Evolutionary conservation across 2,797 vertebrate species (phyloP), one percentile per base, ranked within the genome.

Genomic region (Mastacembelus armatus): DNA sequence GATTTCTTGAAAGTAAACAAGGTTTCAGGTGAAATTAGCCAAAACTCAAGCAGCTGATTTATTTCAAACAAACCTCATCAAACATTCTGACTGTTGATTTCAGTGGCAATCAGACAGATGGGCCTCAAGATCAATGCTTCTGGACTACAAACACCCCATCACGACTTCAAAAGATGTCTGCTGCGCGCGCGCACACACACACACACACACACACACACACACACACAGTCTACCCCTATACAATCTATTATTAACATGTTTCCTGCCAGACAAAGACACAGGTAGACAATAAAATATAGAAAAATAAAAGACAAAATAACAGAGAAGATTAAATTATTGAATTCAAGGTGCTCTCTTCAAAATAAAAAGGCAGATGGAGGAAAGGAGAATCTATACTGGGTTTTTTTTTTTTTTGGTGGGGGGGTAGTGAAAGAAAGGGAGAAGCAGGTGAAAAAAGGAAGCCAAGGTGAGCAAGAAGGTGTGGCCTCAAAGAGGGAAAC

Each of bases 201-300:
- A 44, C 78, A 35, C 50, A 61, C 56, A 21, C 48, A 60, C 48
- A 44, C 71, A 51, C 78, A 56, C 55, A 49, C 65, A 52, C 38
- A 56, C 60, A 49, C 71, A 35, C 26, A 2, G 4, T 4, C 32
- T 42, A 74, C 63, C 68, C 45, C 33, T 83, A 91, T 90, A 87
- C 89, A 69, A 91, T 93, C 71, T 77, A 93, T 93, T 92, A 93
- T 94, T 93, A 91, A 93, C 70, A 84, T 22, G 74, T 70, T 78
- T 73, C 75, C 87, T 81, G 60, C 26, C 85, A 90, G 84, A 91
- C 86, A 90, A 92, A 92, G 89, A 90, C 85, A 78, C 78, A 67
- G 84, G 88, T 83, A 82, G 85, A 74, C 57, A 56, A 90, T 86
- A 77, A 86, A 89, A 82, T 77, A 84, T 66, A 69, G 63, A 89